Base-by-base conservation (phyloP, 1,140 invertebrate species). In the Pissodes strobi region DNA sequence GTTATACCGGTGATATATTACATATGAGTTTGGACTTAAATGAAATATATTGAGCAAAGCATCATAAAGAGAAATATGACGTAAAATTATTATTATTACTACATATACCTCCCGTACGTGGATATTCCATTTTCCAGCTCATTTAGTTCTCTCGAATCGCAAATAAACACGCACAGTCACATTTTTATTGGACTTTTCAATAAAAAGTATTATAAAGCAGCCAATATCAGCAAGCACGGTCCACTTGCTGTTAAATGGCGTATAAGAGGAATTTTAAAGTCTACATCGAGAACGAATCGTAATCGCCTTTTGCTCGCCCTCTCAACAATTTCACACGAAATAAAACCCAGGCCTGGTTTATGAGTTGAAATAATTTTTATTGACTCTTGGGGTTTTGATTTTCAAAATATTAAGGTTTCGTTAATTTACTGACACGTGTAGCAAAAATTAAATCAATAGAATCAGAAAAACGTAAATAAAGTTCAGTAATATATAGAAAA, bases 181-280 rank as follows among this genome's bases (percentile, higher is more conserved):
- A 57, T 45, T 57, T 56, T 56, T 57, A 57, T 45, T 57, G 25
- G 2, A 45, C 25, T 57, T 57, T 45, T 45, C 23, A 57, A 57
- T 45, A 45, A 45, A 41, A 25, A 18, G 18, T n/a, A 17, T 55
- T 55, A 38, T 55, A 55, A 38, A 19, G 52, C 37, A 25, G 17
- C 21, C 23, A 27, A 34, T 57, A 57, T 57, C 45, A 34, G 15
- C 12, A 23, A 30, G 15, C 23, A 57, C 55, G 56, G 56, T 59
- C 56, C 43, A 48, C 18, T 59, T 18, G 56, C 4, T 48, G 56
- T 46, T 59, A 46, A 59, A 59, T 59, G 56, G 43, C 18, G 37
- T 59, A 59, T 34, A 48, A 48, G 45, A 34, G 56, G 56, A 59
- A 59, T 59, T 59, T 59, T 59, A 59, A 59, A 59, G 56, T 59